Evolutionary conservation across 2,797 vertebrate species (phyloP).

Genomic region (Xenentodon cancila): DNA sequence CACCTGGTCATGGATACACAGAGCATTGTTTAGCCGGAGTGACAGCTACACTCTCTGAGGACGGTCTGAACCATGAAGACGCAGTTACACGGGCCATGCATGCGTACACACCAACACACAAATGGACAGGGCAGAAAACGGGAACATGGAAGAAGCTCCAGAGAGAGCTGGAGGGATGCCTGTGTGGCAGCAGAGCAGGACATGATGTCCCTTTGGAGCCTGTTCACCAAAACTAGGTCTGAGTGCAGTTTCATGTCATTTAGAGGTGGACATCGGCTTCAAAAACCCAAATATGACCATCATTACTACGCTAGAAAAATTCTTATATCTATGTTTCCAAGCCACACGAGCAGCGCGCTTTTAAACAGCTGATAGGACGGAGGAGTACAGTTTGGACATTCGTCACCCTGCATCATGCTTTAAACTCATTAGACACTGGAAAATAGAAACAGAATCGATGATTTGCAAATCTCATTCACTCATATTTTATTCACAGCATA

Average conservation of each 20-base stretch:
- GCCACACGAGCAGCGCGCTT: no score
- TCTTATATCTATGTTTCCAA: background rate
- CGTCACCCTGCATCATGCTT: no score
- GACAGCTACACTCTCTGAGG: constrained; percentile 53
- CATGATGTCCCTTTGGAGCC: constrained; percentile 45
- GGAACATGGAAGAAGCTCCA: constrained; percentile 34
- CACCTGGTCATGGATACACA: constrained; percentile 61
- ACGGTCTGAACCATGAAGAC: constrained; percentile 32
- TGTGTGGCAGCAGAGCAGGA: constrained; percentile 50
- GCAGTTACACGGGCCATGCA: constrained; percentile 21
- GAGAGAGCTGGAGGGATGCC: constrained; percentile 30
- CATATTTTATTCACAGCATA: no score
- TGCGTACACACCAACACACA: constrained; percentile 15
- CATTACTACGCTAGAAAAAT: background rate
- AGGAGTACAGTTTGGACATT: no score
- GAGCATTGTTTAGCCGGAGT: constrained; percentile 58
- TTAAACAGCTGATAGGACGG: no score
- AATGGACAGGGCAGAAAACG: constrained; percentile 22
- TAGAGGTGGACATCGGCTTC: constrained; percentile 29
- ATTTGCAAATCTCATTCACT: no score
- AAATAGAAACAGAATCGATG: no score
- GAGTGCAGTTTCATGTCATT: constrained; percentile 53
- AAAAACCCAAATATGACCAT: constrained; percentile 9
- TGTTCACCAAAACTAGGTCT: constrained; percentile 51
- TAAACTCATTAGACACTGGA: no score